Evolutionary conservation across 1,140 invertebrate genomes (phyloP).

Genomic region (Drosophila parvula): DNA sequence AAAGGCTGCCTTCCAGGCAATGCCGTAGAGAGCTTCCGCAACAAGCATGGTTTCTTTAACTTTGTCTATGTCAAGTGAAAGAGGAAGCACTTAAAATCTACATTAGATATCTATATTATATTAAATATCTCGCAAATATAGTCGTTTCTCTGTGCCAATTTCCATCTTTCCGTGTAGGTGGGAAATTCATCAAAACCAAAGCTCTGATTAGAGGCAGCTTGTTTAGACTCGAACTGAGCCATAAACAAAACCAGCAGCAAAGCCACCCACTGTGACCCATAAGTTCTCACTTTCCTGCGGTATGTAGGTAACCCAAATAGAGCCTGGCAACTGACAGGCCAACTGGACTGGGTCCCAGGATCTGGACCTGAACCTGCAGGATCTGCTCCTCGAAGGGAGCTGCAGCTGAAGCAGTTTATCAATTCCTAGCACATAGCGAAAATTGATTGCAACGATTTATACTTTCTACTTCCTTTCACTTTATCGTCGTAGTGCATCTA

Average conservation of each 20-base stretch:
- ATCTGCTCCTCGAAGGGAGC: constrained; percentile 6
- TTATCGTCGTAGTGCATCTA: constrained; percentile 70
- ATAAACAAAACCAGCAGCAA: constrained; percentile 26
- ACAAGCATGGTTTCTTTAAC: constrained; percentile 37
- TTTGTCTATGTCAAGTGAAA: constrained; percentile 38
- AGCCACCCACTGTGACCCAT: constrained; percentile 30
- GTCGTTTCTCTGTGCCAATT: background rate
- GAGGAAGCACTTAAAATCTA: background rate
- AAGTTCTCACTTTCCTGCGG: constrained; percentile 50
- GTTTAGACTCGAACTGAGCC: constrained; percentile 1
- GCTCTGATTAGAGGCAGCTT: constrained; percentile 24
- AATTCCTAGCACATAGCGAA: constrained; percentile 80
- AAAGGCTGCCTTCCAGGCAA: constrained; percentile 35
- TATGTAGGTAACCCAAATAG: constrained; percentile 66
- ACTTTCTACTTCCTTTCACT: constrained; percentile 83
- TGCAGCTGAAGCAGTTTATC: constrained; percentile 70
- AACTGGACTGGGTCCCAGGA: constrained; percentile 8
- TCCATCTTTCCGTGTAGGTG: background rate
- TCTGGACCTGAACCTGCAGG: constrained; percentile 36
- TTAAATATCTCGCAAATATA: background rate
- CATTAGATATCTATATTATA: background rate
- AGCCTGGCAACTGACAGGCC: constrained; percentile 49
- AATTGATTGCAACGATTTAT: constrained; percentile 83
- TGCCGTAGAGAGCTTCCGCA: constrained; percentile 26
- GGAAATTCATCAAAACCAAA: constrained; percentile 28